Evolutionary conservation across 2,113 vertebrate species (phyloP), one percentile per base, ranked within the genome.

Genomic region (Ursus arctos): DNA sequence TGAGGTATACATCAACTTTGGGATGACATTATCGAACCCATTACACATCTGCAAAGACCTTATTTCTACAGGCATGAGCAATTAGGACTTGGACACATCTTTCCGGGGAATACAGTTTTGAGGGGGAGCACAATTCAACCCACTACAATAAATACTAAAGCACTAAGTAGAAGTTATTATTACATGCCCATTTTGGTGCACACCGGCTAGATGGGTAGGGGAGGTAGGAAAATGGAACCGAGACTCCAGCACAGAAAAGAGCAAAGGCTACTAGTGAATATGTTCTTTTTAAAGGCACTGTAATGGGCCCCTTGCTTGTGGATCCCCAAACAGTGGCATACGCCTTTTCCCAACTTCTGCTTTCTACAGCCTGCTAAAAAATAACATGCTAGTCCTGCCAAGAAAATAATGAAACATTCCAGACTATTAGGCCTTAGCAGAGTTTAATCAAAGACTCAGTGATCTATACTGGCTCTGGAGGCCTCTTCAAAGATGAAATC

Each of bases 391-490:
- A 91, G 49, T 47, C 51, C 24, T 97, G 97, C 96, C 98, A 98
- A 94, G 97, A 98, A 98, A 98, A 96, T 97, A 95, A 98, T 95
- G 92, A 96, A 98, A 97, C 97, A 96, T 98, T 97, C 94, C 97
- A 96, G 95, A 91, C 94, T 97, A 98, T 98, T 98, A 96, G 87
- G 92, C 94, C 96, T 98, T 98, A 97, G 97, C 43, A 57, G 97
- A 97, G 95, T 96, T 98, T 98, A 98, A 98, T 98, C 97, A 98
- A 98, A 98, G 98, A 63, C 92, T 96, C 97, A 33, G 51, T 91
- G 97, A 97, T 96, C 97, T 97, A 88, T 92, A 79, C 53, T 36
- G 87, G 82, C 98, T 98, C 97, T 51, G 0, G 96, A 95, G 97
- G 97, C 87, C 11, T 98, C 96, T 96, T 97, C 90, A 80, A 94